Percentiles rank a stretch among this genome's conserved stretches.
These are phyloP conservation scores for Cherax quadricarinatus DNA, from an alignment of 1,140 invertebrate species.

Conservation along the genomic window DNA sequence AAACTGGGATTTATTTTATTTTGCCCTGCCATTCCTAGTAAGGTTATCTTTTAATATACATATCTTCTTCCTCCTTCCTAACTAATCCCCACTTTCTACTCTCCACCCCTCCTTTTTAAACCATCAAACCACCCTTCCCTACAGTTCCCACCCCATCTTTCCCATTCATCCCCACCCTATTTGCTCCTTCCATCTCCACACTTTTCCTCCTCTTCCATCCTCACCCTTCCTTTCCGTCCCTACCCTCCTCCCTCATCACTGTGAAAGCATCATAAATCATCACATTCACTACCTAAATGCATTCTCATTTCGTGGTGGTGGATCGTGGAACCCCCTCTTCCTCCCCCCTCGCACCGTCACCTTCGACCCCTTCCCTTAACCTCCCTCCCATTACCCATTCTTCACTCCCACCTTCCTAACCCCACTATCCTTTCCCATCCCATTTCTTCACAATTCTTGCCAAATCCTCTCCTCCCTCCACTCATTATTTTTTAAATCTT, in stretches of 20 bases:
- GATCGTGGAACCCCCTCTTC: neutral
- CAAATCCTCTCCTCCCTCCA: neutral
- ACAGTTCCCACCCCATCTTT: too few species aligned
- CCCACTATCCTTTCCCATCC: neutral
- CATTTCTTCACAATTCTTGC: neutral
- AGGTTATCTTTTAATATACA: too few species aligned
- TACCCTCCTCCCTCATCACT: neutral
- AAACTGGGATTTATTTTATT: too few species aligned
- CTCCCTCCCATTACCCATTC: neutral
- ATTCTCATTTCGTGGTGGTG: slow-evolving; percentile 6
- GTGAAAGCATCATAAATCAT: slow-evolving; percentile 28
- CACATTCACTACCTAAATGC: slow-evolving; percentile 32
- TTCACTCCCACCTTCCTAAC: neutral
- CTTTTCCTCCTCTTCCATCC: too few species aligned
- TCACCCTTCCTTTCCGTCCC: neutral
- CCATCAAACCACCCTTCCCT: too few species aligned
- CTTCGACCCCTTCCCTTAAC: neutral
- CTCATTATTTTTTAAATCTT: too few species aligned
- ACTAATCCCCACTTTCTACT: too few species aligned
- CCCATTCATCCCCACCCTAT: too few species aligned
- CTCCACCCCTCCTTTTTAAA: too few species aligned
- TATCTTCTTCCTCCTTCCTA: too few species aligned
- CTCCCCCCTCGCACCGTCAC: neutral
- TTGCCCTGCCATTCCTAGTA: too few species aligned
- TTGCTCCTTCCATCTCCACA: too few species aligned